Evolutionary conservation across 2,888 invertebrate species (phyloP).

Genomic region (Phyllotreta cruciferae): DNA sequence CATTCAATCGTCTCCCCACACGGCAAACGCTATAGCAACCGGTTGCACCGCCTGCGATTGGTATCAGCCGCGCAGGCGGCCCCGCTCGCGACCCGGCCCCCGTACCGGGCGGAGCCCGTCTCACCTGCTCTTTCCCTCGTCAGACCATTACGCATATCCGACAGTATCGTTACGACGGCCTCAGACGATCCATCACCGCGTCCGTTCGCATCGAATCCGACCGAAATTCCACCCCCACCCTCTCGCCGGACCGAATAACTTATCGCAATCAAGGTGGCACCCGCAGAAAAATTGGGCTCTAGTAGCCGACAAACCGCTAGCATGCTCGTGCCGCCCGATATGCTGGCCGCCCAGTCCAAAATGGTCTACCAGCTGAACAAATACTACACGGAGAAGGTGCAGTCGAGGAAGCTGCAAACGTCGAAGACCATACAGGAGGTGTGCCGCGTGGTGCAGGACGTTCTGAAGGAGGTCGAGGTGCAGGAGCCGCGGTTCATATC

Average conservation of each 20-base stretch:
- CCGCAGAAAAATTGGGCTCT: constrained; percentile 50
- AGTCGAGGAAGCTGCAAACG: constrained; percentile 72
- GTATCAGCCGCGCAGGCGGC: constrained; percentile 44
- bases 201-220: constrained; percentile 7
- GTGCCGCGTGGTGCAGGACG: constrained; percentile 81
- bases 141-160: constrained; percentile 32
- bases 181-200: constrained; percentile 53
- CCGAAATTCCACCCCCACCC: constrained; percentile 36
- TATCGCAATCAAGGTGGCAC: constrained; percentile 49
- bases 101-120: constrained; percentile 49
- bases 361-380: constrained; percentile 90
- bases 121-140: constrained; percentile 48
- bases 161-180: constrained; percentile 53
- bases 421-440: constrained; percentile 78
- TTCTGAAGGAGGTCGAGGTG: constrained; percentile 83
- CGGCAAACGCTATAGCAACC: constrained; percentile 26
- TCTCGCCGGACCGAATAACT: constrained; percentile 34
- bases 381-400: constrained; percentile 80
- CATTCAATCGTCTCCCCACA: constrained; percentile 7
- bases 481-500: constrained; percentile 85
- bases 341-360: constrained; percentile 93
- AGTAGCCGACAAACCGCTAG: constrained; percentile 57
- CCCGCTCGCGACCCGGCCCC: constrained; percentile 43
- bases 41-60: constrained; percentile 2
- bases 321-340: constrained; percentile 91